phyloP scores from a whole-genome alignment of 2,888 invertebrate species.

The Eulithis testata region DNA sequence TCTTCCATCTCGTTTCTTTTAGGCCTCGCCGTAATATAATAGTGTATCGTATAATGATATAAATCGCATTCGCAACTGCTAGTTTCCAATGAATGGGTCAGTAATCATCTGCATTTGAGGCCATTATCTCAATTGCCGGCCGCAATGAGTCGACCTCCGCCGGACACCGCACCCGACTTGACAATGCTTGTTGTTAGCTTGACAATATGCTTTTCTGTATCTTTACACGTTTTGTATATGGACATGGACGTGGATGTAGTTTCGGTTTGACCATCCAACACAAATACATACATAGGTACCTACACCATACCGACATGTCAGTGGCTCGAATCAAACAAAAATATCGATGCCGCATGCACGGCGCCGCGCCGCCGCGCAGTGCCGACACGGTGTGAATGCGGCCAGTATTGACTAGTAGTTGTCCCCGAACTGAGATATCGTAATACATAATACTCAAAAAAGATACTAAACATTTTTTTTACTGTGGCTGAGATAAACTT shows the following conservation, averaged over 20 bases:
- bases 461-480: too few species aligned
- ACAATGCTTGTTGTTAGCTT: constrained; percentile 71
- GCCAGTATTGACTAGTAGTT: too few species aligned
- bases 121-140: constrained; percentile 83
- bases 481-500: too few species aligned
- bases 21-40: constrained; percentile 1
- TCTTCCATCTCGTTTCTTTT: background rate
- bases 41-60: constrained; percentile 54
- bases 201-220: constrained; percentile 71
- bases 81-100: constrained; percentile 79
- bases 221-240: constrained; percentile 44
- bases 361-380: too few species aligned
- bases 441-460: too few species aligned
- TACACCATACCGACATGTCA: too few species aligned
- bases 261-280: constrained; percentile 1
- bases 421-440: too few species aligned
- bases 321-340: too few species aligned
- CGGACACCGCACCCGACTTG: constrained; percentile 77
- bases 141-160: constrained; percentile 76
- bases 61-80: constrained; percentile 68
- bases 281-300: too few species aligned
- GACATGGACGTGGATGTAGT: too few species aligned
- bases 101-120: constrained; percentile 82
- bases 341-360: too few species aligned
- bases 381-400: too few species aligned